A percentile compares a stretch with the other conserved stretches of the same genome.
These are phyloP conservation scores for Oscarella lobularis DNA, from an alignment of 37 sponge, comb jelly and placozoan species.

Conservation along the genomic window DNA sequence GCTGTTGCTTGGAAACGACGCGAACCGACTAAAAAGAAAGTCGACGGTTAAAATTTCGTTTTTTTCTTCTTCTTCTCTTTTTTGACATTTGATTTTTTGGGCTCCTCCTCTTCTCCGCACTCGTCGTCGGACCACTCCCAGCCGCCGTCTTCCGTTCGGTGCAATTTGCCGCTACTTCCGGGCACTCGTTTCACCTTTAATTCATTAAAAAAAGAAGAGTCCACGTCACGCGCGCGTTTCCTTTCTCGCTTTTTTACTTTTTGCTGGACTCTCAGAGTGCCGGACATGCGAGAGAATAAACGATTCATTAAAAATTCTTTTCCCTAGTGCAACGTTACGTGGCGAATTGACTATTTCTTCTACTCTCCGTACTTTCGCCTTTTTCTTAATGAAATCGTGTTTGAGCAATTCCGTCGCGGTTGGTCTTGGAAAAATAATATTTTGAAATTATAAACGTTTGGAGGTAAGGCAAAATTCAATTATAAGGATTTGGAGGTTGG, in stretches of 20 bases:
- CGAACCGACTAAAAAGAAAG: no score
- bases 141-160: slow-evolving; percentile 71
- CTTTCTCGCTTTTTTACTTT: no score
- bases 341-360: no score
- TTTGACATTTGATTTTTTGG: neutral
- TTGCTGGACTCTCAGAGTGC: slow-evolving; percentile 43
- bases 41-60: no score
- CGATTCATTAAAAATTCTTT: slow-evolving; percentile 53
- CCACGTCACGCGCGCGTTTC: no score
- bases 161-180: slow-evolving; percentile 78
- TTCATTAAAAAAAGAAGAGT: no score
- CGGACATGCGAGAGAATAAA: slow-evolving; percentile 33
- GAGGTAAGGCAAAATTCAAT: no score
- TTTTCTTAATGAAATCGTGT: slow-evolving; percentile 96
- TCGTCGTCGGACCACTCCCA: slow-evolving; percentile 99
- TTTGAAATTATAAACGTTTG: no score
- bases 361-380: slow-evolving; percentile 54
- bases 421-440: no score
- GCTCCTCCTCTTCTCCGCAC: slow-evolving; percentile 25
- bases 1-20: no score
- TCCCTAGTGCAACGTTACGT: slow-evolving; percentile 7
- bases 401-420: slow-evolving; percentile 71
- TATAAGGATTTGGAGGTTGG: no score
- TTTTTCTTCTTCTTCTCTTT: neutral
- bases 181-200: slow-evolving; percentile 44